These are phyloP conservation scores for Tineola bisselliella DNA, from an alignment of 2,888 invertebrate species.

Conservation along the genomic window DNA sequence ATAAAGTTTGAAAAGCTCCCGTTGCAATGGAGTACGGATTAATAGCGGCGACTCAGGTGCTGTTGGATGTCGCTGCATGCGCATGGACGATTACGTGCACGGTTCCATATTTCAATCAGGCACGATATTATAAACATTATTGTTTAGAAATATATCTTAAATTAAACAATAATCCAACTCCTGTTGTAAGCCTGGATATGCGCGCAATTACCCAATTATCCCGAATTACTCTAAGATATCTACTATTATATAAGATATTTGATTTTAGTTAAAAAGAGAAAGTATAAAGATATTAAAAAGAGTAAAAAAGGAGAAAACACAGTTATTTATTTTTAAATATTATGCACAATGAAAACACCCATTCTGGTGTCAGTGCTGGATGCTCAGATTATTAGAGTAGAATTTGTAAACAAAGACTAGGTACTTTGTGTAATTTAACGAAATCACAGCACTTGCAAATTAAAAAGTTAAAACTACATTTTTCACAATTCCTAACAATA, in stretches of 20 bases:
- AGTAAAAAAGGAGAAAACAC: no score
- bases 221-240: no score
- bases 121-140: no score
- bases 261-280: no score
- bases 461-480: conserved; percentile 2
- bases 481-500: no score
- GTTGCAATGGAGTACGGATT: conserved; percentile 34
- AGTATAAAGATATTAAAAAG: no score
- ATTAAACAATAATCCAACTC: no score
- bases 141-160: no score
- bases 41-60: conserved; percentile 40
- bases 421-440: conserved; percentile 12
- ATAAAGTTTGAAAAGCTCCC: conserved; percentile 49
- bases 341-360: conserved; percentile 17
- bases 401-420: conserved; percentile 18
- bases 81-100: conserved; percentile 13
- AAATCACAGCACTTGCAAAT: not conserved
- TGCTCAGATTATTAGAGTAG: conserved; percentile 20
- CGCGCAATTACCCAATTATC: no score
- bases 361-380: conserved; percentile 15
- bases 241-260: no score
- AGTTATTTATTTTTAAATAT: no score
- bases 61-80: conserved; percentile 25
- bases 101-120: not conserved
- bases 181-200: no score